These are phyloP conservation scores for Ectropis grisescens DNA, from an alignment of 1,140 invertebrate species.

Conservation along the genomic window DNA sequence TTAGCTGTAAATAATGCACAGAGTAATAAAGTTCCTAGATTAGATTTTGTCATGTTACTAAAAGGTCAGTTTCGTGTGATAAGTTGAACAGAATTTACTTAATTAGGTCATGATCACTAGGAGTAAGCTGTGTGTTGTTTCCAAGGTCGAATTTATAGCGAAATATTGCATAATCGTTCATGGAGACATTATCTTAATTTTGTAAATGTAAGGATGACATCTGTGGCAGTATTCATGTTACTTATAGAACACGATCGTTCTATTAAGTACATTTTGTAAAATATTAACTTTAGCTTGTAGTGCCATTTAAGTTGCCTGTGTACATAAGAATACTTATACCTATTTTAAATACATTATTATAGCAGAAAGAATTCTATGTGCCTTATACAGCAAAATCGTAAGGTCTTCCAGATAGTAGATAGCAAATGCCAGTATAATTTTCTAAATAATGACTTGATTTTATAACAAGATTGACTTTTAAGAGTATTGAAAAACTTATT, in stretches of 20 bases:
- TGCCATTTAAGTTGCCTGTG: slow-evolving; percentile 8
- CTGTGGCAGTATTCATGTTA: slow-evolving; percentile 59
- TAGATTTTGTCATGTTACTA: neutral
- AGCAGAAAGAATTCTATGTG: slow-evolving; percentile 30
- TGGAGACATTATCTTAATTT: slow-evolving; percentile 6
- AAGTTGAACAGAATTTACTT: no score
- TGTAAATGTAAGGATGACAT: slow-evolving; percentile 57
- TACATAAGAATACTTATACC: slow-evolving; percentile 5
- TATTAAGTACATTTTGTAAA: no score
- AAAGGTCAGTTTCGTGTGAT: no score
- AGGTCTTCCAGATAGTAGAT: slow-evolving; percentile 54
- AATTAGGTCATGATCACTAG: no score
- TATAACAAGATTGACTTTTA: no score
- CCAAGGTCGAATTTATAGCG: no score
- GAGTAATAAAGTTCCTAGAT: slow-evolving; percentile 50
- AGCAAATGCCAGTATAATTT: no score
- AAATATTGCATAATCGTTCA: no score
- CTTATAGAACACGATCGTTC: neutral
- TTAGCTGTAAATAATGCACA: slow-evolving; percentile 17
- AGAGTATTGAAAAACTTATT: no score
- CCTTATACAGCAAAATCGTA: slow-evolving; percentile 62
- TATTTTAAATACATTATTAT: slow-evolving; percentile 6
- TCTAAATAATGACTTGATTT: no score
- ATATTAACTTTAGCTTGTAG: slow-evolving; percentile 4
- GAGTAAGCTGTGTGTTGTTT: no score